These are phyloP conservation scores for Cotesia glomerata DNA, from an alignment of 1,140 invertebrate species.

Conservation along the genomic window DNA sequence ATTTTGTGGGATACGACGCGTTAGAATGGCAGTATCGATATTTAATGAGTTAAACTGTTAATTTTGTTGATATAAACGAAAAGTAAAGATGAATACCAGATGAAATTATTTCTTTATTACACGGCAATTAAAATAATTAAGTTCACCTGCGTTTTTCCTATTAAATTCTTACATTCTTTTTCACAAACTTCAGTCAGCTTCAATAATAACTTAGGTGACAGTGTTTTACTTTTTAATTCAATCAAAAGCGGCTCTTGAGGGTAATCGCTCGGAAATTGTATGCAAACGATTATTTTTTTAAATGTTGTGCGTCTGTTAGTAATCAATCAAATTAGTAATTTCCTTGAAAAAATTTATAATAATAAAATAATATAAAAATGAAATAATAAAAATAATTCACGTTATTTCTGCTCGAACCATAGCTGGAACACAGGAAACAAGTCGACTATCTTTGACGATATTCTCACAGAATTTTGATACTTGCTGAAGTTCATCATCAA, in stretches of 20 bases:
- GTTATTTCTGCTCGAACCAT: slow-evolving; percentile 74
- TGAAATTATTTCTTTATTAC: no score
- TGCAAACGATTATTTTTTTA: slow-evolving; percentile 70
- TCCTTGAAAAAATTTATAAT: not conserved
- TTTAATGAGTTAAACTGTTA: no score
- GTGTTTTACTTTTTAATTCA: slow-evolving; percentile 77
- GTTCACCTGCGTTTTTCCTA: slow-evolving; percentile 68
- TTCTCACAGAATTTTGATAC: slow-evolving; percentile 70
- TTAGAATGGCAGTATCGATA: no score
- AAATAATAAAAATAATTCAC: slow-evolving; percentile 50
- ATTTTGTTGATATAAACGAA: no score
- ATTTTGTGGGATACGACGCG: no score
- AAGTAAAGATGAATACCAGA: no score
- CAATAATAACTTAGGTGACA: slow-evolving; percentile 70
- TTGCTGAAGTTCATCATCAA: slow-evolving; percentile 71
- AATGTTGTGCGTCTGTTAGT: slow-evolving; percentile 65
- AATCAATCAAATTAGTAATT: slow-evolving; percentile 14
- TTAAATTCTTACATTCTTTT: slow-evolving; percentile 68
- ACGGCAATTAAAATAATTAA: slow-evolving; percentile 7
- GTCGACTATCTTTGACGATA: slow-evolving; percentile 67
- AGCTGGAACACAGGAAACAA: slow-evolving; percentile 71
- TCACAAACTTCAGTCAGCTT: slow-evolving; percentile 72
- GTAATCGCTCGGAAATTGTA: slow-evolving; percentile 73
- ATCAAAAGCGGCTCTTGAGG: slow-evolving; percentile 66
- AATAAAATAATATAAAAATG: slow-evolving; percentile 11